These are phyloP conservation scores for Drosophila macrospina DNA, from an alignment of 2,888 invertebrate genomes.

Conservation along the genomic window DNA sequence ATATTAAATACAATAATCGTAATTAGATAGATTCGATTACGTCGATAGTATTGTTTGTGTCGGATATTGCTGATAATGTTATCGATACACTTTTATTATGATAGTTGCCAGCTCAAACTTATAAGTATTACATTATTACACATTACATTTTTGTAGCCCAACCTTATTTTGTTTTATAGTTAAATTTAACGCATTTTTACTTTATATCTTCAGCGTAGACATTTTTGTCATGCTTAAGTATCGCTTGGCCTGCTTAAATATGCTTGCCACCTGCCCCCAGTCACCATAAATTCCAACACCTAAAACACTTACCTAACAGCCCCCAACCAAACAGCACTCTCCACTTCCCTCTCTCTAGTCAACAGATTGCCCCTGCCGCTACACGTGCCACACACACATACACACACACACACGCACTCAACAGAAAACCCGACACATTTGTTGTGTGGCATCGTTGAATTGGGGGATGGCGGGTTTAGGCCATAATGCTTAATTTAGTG, in stretches of 20 bases:
- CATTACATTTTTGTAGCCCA: neutral
- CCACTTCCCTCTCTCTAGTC: too few species aligned
- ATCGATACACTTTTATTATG: too few species aligned
- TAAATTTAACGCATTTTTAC: constrained; percentile 5
- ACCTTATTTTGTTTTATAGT: constrained; percentile 2
- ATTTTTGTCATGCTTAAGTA: constrained; percentile 15
- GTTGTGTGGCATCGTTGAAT: constrained; percentile 3
- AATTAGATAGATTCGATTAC: too few species aligned
- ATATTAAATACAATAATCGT: too few species aligned
- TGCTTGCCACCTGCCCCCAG: constrained; percentile 35
- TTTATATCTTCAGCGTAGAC: constrained; percentile 1
- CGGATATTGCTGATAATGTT: too few species aligned
- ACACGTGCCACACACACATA: constrained; percentile 14
- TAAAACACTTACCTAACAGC: constrained; percentile 28
- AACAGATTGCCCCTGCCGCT: neutral
- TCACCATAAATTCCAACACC: constrained; percentile 62
- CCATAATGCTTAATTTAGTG: constrained; percentile 80
- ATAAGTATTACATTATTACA: neutral
- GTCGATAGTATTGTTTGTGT: too few species aligned
- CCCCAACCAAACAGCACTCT: neutral
- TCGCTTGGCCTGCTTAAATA: constrained; percentile 33
- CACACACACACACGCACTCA: constrained; percentile 2
- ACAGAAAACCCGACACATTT: constrained; percentile 58
- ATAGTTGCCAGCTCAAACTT: neutral
- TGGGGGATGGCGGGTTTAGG: constrained; percentile 17